phyloP scores from a whole-genome alignment of 2,113 vertebrate species.

The Struthio camelus region DNA sequence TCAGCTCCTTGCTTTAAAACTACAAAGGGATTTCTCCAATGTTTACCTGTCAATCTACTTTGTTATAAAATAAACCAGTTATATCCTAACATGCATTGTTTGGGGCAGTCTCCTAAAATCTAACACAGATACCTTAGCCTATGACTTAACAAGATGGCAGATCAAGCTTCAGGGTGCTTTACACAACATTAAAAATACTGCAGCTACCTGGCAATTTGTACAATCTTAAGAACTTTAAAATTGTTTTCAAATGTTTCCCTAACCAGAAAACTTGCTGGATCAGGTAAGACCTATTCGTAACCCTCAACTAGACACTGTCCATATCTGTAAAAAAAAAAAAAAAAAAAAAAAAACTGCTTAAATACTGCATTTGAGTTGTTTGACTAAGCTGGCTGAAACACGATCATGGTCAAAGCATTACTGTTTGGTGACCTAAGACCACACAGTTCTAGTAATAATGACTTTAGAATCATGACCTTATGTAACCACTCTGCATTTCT shows the following conservation, averaged over 20 bases:
- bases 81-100: background rate
- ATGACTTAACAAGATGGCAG: background rate
- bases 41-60: background rate
- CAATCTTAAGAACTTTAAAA: background rate
- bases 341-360: background rate
- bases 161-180: background rate
- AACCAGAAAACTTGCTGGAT: background rate
- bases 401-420: background rate
- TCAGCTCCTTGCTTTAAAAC: background rate
- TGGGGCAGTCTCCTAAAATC: background rate
- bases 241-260: background rate
- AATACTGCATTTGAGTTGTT: background rate
- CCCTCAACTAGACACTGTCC: background rate
- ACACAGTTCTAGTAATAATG: background rate
- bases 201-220: background rate
- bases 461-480: background rate
- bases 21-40: background rate
- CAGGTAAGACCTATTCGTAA: background rate
- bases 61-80: background rate
- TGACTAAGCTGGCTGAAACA: background rate
- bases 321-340: background rate
- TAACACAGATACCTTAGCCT: background rate
- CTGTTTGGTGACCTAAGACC: background rate
- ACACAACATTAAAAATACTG: background rate
- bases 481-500: background rate